These are phyloP conservation scores for Drosophila melanosoma DNA, from an alignment of 2,888 invertebrate species.

Conservation along the genomic window DNA sequence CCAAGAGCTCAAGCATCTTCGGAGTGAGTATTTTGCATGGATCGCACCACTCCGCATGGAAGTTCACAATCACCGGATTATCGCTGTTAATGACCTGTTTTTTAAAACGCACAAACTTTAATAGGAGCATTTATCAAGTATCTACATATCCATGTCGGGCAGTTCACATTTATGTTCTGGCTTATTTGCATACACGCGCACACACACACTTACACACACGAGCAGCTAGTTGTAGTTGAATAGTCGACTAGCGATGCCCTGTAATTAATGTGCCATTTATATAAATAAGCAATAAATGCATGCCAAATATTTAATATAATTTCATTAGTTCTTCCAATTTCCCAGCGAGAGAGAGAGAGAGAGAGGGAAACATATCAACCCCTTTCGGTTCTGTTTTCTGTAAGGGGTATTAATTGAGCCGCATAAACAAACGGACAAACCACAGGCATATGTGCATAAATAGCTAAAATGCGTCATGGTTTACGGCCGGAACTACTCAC, in stretches of 20 bases:
- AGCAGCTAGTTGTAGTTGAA: background rate
- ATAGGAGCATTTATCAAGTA: conserved; percentile 4
- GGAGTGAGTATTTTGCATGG: conserved; percentile 95
- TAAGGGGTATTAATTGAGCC: conserved; percentile 30
- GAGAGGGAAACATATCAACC: no score
- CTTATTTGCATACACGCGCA: conserved; percentile 64
- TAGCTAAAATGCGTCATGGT: conserved; percentile 51
- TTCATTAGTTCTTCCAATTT: background rate
- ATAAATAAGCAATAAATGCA: background rate
- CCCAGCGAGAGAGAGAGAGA: background rate
- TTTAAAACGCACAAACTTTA: conserved; percentile 5
- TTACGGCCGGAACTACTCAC: conserved; percentile 51
- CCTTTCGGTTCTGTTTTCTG: background rate
- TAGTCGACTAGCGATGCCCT: conserved; percentile 32
- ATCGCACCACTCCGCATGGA: conserved; percentile 96
- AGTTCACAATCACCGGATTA: conserved; percentile 95
- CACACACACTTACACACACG: background rate
- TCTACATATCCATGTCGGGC: conserved; percentile 8
- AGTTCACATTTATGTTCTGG: conserved; percentile 12
- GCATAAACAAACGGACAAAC: conserved; percentile 10
- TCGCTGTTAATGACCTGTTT: conserved; percentile 91
- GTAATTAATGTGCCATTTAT: background rate
- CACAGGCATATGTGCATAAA: background rate
- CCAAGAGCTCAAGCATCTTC: conserved; percentile 91
- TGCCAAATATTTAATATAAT: background rate